Percentiles rank a stretch among this genome's conserved stretches.
Evolutionary conservation across 2,113 vertebrate species (phyloP).

Genomic region (Lethenteron camtschaticum): DNA sequence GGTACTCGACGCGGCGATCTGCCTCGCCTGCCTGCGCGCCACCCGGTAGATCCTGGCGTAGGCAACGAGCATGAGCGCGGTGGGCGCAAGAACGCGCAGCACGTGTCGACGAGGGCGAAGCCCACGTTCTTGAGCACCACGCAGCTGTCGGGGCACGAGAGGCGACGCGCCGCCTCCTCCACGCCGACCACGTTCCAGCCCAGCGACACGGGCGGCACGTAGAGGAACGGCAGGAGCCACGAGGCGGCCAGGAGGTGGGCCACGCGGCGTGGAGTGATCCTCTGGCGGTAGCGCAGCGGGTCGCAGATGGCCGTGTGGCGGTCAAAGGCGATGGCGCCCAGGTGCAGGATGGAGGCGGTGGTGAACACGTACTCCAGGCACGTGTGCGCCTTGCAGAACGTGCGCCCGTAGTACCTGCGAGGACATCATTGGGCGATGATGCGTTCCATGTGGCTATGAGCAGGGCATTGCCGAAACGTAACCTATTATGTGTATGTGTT

Average conservation of each 20-base stretch:
- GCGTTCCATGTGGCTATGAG: too few relatives aligned
- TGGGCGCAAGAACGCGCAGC: conserved; percentile 71
- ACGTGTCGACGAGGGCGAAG: conserved; percentile 46
- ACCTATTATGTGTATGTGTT: too few relatives aligned
- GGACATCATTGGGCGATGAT: too few relatives aligned
- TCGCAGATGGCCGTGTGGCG: conserved; percentile 62
- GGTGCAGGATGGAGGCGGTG: conserved; percentile 84
- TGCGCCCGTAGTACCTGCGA: conserved; percentile 30
- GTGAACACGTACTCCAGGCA: conserved; percentile 88
- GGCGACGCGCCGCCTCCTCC: conserved; percentile 4
- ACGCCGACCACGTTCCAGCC: conserved; percentile 73
- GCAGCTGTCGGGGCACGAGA: conserved; percentile 20
- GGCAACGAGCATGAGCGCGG: conserved; percentile 62
- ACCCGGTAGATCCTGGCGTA: conserved; percentile 67
- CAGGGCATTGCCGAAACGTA: too few relatives aligned
- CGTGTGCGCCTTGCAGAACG: conserved; percentile 63
- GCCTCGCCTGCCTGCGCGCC: conserved; percentile 56
- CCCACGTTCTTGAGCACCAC: conserved; percentile 43
- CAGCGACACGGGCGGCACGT: conserved; percentile 43
- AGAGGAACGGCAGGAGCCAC: conserved; percentile 74
- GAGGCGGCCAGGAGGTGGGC: conserved; percentile 34
- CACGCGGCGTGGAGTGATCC: conserved; percentile 41
- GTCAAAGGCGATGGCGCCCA: conserved; percentile 74
- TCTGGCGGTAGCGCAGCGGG: conserved; percentile 46
- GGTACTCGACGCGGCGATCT: conserved; percentile 27